Base-by-base conservation (phyloP, 2,797 vertebrate species). In the Rhadinocentrus ornatus region DNA sequence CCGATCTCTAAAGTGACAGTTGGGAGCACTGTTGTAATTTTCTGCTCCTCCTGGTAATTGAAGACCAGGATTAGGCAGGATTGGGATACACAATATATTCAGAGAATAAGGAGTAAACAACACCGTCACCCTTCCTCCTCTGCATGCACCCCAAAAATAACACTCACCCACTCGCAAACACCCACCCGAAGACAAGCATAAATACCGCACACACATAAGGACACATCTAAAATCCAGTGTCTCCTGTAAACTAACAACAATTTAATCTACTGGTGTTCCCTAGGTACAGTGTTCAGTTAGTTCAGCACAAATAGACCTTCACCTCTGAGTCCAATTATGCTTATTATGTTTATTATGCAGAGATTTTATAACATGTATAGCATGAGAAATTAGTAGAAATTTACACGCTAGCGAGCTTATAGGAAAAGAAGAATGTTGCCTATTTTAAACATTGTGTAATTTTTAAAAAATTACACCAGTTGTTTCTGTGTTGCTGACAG, bases 41-140 rank as follows among this genome's bases (percentile, higher is more conserved):
- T 91, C 86, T 85, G 83, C 83, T 89, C 86, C 87, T 92, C 88
- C 79, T 84, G 79, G 73, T 92, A 90, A 92, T 85, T 91, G 89
- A 91, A 86, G 83, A 85, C 73, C 73, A 78, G 87, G 76, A 86
- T 91, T 89, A 86, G 85, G 79, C 80, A 85, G 84, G 80, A 81
- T 74, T 79, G 83, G 84, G 80, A 83, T 83, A 73, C 69, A 81
- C 78, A 64, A 55, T 69, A 78, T 75, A 82, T 80, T 76, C 82
- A 74, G 57, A 64, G 77, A 88, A 83, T 75, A 74, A 69, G 71
- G 80, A 86, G 81, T 80, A 86, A 89, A 91, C 83, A 90, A 84
- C 83, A 83, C 71, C 48, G 68, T 79, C 79, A 67, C 63, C 75
- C 68, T 82, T 60, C 84, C 82, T 82, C 86, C 80, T 86, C 80